Evolutionary conservation across 2,888 invertebrate genomes (phyloP).

Genomic region (Pomacea canaliculata): DNA sequence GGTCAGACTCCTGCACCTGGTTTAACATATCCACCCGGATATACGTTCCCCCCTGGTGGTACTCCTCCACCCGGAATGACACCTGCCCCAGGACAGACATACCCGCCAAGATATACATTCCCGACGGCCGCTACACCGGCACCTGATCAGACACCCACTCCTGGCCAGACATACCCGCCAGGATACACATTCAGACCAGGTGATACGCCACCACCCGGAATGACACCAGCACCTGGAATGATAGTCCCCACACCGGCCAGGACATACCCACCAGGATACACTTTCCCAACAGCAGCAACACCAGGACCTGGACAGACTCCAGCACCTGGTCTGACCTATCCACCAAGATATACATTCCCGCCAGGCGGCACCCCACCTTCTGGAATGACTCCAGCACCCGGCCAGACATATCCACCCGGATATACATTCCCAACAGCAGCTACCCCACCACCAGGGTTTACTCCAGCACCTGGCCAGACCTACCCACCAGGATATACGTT

Average conservation of each 20-base stretch:
- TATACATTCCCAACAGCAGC: conserved; percentile 26
- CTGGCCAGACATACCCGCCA: conserved; percentile 33
- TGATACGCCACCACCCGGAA: conserved; percentile 38
- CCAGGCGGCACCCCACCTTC: conserved; percentile 29
- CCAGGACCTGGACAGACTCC: conserved; percentile 11
- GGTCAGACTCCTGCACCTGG: conserved; percentile 31
- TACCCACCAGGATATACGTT: conserved; percentile 9
- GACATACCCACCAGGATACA: conserved; percentile 50
- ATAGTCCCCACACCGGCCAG: neutral
- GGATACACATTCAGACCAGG: conserved; percentile 35
- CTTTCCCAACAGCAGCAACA: conserved; percentile 33
- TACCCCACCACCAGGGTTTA: conserved; percentile 35
- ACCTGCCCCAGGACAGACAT: conserved; percentile 5
- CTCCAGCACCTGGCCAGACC: conserved; percentile 27
- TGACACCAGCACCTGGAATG: conserved; percentile 36
- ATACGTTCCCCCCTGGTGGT: conserved; percentile 27
- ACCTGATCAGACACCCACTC: conserved; percentile 30
- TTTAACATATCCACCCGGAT: conserved; percentile 31
- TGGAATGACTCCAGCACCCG: conserved; percentile 7
- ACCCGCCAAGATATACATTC: conserved; percentile 26
- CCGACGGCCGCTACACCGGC: conserved; percentile 14
- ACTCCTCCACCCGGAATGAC: conserved; percentile 40
- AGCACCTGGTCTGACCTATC: conserved; percentile 23
- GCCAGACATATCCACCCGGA: conserved; percentile 25
- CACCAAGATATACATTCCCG: conserved; percentile 33